Evolutionary conservation across 2,113 vertebrate genomes (phyloP).

Genomic region (Epinephelus fuscoguttatus): DNA sequence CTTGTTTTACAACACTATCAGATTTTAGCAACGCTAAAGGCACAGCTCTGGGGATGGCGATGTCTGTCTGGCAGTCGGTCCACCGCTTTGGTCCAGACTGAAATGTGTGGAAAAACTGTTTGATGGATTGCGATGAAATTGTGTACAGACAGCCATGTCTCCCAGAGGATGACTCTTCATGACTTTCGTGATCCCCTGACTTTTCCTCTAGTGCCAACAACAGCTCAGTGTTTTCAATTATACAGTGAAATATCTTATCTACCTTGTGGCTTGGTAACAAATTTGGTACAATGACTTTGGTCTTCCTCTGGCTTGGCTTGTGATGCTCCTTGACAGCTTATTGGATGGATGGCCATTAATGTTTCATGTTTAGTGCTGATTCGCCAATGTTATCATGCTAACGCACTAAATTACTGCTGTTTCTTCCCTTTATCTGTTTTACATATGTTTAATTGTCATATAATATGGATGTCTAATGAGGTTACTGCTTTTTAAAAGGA

Average conservation of each 20-base stretch:
- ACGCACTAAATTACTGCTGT: neutral
- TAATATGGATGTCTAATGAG: neutral
- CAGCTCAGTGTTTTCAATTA: neutral
- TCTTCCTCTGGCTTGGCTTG: neutral
- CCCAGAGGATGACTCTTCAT: neutral
- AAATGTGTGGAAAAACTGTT: neutral
- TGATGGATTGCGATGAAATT: neutral
- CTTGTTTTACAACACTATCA: neutral
- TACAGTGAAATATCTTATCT: neutral
- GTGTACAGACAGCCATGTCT: neutral
- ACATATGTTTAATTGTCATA: neutral
- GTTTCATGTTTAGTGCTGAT: neutral
- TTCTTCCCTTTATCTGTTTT: neutral
- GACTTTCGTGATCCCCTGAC: neutral
- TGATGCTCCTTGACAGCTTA: too few relatives aligned
- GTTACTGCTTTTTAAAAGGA: neutral
- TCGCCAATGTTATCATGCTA: neutral
- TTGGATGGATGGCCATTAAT: neutral
- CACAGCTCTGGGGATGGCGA: too few relatives aligned
- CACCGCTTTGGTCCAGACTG: neutral
- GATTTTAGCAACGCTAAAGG: neutral
- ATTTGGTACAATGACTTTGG: neutral
- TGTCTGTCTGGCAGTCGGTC: neutral
- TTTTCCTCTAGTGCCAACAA: neutral
- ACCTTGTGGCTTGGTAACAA: neutral